Conservation (phyloP, 2,888 invertebrate genomes). For the Rhingia rostrata region DNA sequence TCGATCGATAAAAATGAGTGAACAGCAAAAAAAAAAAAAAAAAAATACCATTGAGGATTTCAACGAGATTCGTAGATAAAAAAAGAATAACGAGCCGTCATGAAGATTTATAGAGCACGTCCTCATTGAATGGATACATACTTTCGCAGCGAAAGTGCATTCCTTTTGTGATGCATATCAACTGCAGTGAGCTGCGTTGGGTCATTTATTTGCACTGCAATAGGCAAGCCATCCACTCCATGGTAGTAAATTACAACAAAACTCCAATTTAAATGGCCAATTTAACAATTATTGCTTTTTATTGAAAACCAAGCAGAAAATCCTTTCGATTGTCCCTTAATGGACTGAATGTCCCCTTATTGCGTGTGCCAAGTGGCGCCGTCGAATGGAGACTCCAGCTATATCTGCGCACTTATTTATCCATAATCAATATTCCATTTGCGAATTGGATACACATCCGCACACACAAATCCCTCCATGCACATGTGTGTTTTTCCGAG, state of each 20-base stretch:
- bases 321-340: too few species aligned
- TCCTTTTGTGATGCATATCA: not conserved
- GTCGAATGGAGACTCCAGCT: not conserved
- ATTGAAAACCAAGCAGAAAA: not conserved
- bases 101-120: conserved; percentile 1
- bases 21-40: not conserved
- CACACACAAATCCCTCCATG: not conserved
- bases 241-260: conserved; percentile 5
- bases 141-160: not conserved
- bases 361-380: too few species aligned
- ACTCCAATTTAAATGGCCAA: conserved; percentile 20
- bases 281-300: conserved; percentile 33
- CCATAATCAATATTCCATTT: conserved; percentile 44
- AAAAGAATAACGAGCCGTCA: not conserved
- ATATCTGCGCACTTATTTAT: conserved; percentile 24
- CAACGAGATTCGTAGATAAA: not conserved
- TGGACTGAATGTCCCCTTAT: not conserved
- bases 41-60: not conserved
- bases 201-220: conserved; percentile 3
- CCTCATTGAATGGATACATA: too few species aligned
- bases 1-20: conserved; percentile 1
- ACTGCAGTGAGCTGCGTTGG: not conserved
- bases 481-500: too few species aligned
- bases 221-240: not conserved
- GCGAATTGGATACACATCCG: conserved; percentile 9